Conservation (phyloP, 2,888 invertebrate genomes). For the Steinernema scapterisci region DNA sequence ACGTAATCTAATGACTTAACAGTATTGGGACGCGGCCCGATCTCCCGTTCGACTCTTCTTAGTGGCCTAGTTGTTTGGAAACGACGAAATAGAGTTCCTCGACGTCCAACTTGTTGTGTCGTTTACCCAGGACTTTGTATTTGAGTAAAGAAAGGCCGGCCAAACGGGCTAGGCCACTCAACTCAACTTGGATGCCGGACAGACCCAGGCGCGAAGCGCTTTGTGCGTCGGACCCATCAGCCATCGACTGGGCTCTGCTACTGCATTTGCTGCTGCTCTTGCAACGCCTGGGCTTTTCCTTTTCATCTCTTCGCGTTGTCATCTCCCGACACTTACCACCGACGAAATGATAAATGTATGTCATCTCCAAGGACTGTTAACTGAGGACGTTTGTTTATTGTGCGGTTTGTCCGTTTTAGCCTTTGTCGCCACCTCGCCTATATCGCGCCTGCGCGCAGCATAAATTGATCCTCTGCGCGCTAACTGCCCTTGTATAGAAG, state of each 20-base stretch:
- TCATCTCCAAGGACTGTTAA: not conserved
- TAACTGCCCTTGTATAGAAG: not conserved
- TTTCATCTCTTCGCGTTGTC: not conserved
- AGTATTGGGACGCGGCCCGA: no score
- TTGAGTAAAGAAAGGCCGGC: not conserved
- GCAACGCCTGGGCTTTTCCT: slow-evolving; percentile 7
- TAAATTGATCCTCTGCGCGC: slow-evolving; percentile 1
- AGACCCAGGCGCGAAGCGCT: not conserved
- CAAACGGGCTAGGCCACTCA: not conserved
- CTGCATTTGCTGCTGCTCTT: not conserved
- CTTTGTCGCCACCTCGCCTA: not conserved
- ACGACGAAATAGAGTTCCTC: no score
- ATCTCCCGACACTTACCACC: not conserved
- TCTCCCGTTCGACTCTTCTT: no score
- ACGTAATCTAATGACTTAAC: no score
- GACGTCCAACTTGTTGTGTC: no score
- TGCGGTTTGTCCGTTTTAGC: not conserved
- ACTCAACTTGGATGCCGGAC: not conserved
- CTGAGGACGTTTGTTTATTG: not conserved
- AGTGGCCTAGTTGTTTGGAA: no score
- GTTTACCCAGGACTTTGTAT: not conserved
- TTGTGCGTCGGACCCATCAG: not conserved
- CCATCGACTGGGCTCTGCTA: no score
- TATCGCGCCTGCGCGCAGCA: no score
- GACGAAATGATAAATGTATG: slow-evolving; percentile 17